phyloP scores from a whole-genome alignment of 2,113 vertebrate species.

The Nothobranchius kuhntae region DNA sequence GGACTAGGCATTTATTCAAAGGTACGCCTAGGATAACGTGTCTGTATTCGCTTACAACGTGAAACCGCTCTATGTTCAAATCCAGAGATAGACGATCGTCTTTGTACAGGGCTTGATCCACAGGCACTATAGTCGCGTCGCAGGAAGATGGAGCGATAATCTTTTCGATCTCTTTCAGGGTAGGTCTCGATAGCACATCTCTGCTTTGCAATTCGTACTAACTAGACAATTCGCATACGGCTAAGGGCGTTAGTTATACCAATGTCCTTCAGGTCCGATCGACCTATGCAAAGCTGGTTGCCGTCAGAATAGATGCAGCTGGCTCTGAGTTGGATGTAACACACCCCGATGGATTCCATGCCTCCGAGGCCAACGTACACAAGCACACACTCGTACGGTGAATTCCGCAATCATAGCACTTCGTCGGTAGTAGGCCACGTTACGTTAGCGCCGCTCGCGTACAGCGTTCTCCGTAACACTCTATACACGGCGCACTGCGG shows the following conservation, averaged over 20 bases:
- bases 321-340: constrained; percentile 2
- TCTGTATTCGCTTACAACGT: background rate
- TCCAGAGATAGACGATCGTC: background rate
- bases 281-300: background rate
- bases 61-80: background rate
- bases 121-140: accelerated
- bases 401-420: background rate
- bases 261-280: accelerated
- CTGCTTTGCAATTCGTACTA: no score
- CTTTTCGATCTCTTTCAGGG: no score
- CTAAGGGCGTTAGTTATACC: constrained; percentile 6
- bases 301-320: background rate
- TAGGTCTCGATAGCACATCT: no score
- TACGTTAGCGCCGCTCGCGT: background rate
- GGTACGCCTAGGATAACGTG: no score
- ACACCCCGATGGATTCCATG: background rate
- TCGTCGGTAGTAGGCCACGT: background rate
- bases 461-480: background rate
- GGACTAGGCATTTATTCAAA: no score
- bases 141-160: no score
- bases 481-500: constrained; percentile 4
- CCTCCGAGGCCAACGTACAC: constrained; percentile 2
- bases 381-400: constrained; percentile 9
- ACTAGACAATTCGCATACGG: background rate
- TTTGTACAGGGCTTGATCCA: background rate